Conservation (phyloP, 2,797 vertebrate species). For the Coregonus sp. region DNA sequence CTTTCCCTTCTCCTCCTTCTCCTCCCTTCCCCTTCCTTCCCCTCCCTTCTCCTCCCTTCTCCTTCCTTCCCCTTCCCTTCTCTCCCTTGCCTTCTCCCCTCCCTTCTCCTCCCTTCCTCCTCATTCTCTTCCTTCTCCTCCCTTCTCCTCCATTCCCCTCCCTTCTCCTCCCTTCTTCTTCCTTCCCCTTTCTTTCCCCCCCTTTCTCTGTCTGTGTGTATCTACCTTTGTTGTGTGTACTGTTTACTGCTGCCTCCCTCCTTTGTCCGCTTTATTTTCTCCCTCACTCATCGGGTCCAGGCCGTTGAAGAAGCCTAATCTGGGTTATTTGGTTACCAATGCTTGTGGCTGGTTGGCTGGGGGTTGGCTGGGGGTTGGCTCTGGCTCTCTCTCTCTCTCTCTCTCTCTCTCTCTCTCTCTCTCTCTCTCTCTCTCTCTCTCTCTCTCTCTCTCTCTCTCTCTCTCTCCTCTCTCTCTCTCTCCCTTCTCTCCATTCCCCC, state of each 20-base stretch:
- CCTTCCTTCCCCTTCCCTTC: too few species aligned
- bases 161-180: background rate
- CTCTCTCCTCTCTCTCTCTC: constrained; percentile 64
- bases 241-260: constrained; percentile 53
- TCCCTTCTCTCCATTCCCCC: constrained; percentile 42
- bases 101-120: background rate
- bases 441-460: background rate
- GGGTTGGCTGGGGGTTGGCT: constrained; percentile 5
- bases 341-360: constrained; percentile 61
- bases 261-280: constrained; percentile 70
- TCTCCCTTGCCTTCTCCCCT: too few species aligned
- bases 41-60: too few species aligned
- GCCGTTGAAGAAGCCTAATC: constrained; percentile 78
- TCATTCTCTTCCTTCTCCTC: too few species aligned
- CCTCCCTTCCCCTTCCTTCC: too few species aligned
- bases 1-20: too few species aligned
- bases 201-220: constrained; percentile 14
- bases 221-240: background rate
- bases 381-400: constrained; percentile 50
- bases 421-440: background rate
- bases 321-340: constrained; percentile 81
- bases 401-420: constrained; percentile 65
- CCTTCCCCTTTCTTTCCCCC: background rate
- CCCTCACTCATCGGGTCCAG: constrained; percentile 67
- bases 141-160: too few species aligned